A percentile compares a stretch with the other conserved stretches of the same genome.
These are phyloP conservation scores for Leptatherina wallacei DNA, from an alignment of 2,797 vertebrate genomes.

Conservation along the genomic window DNA sequence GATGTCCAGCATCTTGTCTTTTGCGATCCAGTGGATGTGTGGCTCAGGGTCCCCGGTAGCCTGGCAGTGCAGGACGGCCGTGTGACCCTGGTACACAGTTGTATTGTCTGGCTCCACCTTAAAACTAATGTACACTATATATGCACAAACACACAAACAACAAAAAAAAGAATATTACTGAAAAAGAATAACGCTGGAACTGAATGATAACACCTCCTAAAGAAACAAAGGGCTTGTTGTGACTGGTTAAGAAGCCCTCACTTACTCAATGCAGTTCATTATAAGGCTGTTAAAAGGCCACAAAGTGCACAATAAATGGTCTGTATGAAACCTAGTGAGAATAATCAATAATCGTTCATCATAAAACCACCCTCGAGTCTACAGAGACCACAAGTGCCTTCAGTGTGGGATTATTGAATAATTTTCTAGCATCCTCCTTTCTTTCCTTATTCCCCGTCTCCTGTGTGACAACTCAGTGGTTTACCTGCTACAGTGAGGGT, in stretches of 20 bases:
- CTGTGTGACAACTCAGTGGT: constrained; percentile 9
- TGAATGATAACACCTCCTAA: constrained; percentile 4
- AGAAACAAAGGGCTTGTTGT: constrained; percentile 22
- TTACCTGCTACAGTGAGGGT: constrained; percentile 93
- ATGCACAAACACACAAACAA: constrained; percentile 16
- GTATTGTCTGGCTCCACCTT: constrained; percentile 92
- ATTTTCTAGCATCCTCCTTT: neutral
- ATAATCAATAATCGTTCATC: constrained; percentile 35
- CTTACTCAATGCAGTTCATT: constrained; percentile 46
- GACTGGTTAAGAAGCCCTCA: constrained; percentile 39
- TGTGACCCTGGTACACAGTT: constrained; percentile 95
- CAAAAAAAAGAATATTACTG: constrained; percentile 27
- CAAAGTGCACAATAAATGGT: constrained; percentile 40
- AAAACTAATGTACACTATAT: constrained; percentile 90
- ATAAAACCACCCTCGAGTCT: constrained; percentile 31
- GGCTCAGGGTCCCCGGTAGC: constrained; percentile 91
- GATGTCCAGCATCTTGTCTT: constrained; percentile 89
- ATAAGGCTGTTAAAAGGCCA: constrained; percentile 46
- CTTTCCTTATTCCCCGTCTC: neutral
- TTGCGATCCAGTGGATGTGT: constrained; percentile 94
- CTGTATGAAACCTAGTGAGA: constrained; percentile 29
- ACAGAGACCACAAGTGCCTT: constrained; percentile 33
- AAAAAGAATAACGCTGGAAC: constrained; percentile 3
- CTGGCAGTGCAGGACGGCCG: constrained; percentile 94
- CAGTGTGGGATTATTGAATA: constrained; percentile 29